Evolutionary conservation across 2,113 vertebrate species (phyloP), one percentile per base, ranked within the genome.

Genomic region (Cebus imitator): DNA sequence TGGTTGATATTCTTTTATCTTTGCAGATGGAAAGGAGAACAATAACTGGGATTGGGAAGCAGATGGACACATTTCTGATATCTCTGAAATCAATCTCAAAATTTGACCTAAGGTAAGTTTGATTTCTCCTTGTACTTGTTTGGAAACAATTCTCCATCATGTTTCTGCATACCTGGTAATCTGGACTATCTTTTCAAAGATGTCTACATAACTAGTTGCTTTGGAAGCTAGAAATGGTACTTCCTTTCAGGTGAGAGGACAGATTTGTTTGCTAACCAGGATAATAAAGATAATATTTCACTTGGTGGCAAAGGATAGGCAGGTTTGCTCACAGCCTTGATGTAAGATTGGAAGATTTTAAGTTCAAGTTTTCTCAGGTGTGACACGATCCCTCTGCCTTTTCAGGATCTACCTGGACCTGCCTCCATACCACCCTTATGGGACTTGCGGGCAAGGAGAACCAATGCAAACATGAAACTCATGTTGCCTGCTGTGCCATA

Each of bases 71-170:
- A 78, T 87, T 95, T 90, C 16, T 85, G 17, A 37, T 21, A 94
- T 57, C 17, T 95, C 70, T 92, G 66, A 94, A 92, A 84, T 85
- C 30, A 91, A 40, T 87, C 76, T 93, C 43, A 72, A 95, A 70
- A 23, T 32, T 43, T 94, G 52, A 87, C 45, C 50, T 73, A 82
- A 86, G 32, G 16, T 66, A 89, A 90, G 6, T 78, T 43, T 93
- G 45, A 68, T 93, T 94, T 81, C 35, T 84, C 76, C 50, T 84
- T 88, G 30, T 32, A 85, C 43, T 94, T 87, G 25, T 82, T 92
- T 87, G 20, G 57, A 85, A 50, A 35, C 43, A 82, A 68, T 52
- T 94, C 57, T 95, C 32, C 45, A 91, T 8, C 57, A 35, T 85
- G 35, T 76, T 86, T 91, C 84, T 66, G 75, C 20, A 82, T 55